A percentile compares a stretch with the other conserved stretches of the same genome.
These are phyloP conservation scores for Lepisosteus oculatus DNA, from an alignment of 2,113 vertebrate genomes.

Conservation along the genomic window DNA sequence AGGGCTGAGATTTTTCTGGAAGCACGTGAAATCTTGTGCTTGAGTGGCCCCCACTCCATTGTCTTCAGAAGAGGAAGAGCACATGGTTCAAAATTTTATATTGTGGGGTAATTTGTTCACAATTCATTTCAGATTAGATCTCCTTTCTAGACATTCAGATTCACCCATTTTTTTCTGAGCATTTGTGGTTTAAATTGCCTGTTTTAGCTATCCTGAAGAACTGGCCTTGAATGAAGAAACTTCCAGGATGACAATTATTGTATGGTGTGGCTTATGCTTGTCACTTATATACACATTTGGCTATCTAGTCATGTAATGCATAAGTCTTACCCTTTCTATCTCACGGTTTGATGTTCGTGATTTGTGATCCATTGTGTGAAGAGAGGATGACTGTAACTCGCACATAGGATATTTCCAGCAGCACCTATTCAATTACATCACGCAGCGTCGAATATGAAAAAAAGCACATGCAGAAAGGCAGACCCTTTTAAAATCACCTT, in stretches of 20 bases:
- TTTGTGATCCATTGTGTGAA: slow-evolving; percentile 50
- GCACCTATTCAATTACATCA: slow-evolving; percentile 72
- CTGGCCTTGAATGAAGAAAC: too few species aligned
- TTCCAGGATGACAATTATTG: too few species aligned
- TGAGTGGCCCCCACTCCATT: not conserved
- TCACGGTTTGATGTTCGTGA: slow-evolving; percentile 45
- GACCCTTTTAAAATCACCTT: slow-evolving; percentile 72
- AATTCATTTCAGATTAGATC: too few species aligned
- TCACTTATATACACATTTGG: slow-evolving; percentile 5
- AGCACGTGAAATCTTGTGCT: slow-evolving; percentile 30
- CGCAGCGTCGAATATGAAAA: slow-evolving; percentile 54
- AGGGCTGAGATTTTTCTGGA: slow-evolving; percentile 7
- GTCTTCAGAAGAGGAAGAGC: too few species aligned
- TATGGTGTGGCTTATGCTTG: not conserved
- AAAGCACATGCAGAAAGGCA: slow-evolving; percentile 42
- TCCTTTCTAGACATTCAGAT: too few species aligned
- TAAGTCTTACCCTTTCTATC: slow-evolving; percentile 56
- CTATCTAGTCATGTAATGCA: slow-evolving; percentile 25
- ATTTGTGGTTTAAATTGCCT: too few species aligned
- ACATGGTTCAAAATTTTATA: too few species aligned
- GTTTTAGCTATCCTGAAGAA: too few species aligned
- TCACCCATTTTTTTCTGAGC: too few species aligned
- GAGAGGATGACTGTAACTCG: slow-evolving; percentile 29
- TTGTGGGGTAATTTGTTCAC: too few species aligned
- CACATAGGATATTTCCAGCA: slow-evolving; percentile 51